These are phyloP conservation scores for Drosophila lacteicornis DNA, from an alignment of 1,140 invertebrate species.

Conservation along the genomic window DNA sequence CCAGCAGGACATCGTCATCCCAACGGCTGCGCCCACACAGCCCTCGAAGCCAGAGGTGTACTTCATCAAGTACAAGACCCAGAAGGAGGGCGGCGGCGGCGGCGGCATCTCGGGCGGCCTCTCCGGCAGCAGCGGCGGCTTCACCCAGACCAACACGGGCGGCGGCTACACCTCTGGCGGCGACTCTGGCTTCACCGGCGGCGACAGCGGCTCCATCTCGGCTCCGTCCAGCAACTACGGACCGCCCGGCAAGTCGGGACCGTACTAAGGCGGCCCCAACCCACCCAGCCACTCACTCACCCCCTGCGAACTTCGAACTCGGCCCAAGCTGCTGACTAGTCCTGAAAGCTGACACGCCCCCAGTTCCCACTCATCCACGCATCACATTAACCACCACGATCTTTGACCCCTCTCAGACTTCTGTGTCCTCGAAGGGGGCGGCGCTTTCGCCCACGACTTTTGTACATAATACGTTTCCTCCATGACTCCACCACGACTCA, in stretches of 20 bases:
- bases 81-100: conserved; percentile 86
- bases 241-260: conserved; percentile 86
- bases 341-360: conserved; percentile 76
- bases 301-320: conserved; percentile 63
- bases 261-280: conserved; percentile 67
- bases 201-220: conserved; percentile 84
- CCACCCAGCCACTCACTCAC: conserved; percentile 18
- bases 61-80: conserved; percentile 94
- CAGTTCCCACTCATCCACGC: conserved; percentile 34
- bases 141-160: conserved; percentile 81
- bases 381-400: conserved; percentile 42
- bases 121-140: conserved; percentile 64
- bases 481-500: conserved; percentile 32
- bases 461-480: conserved; percentile 74
- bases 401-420: conserved; percentile 20
- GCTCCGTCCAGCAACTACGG: conserved; percentile 88
- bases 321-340: conserved; percentile 83
- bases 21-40: conserved; percentile 90
- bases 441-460: conserved; percentile 65
- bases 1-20: conserved; percentile 90
- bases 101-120: conserved; percentile 77
- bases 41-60: conserved; percentile 94
- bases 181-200: conserved; percentile 68
- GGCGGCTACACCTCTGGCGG: conserved; percentile 81
- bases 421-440: conserved; percentile 25